Base-by-base conservation (phyloP, 2,888 invertebrate genomes). In the Argynnis bischoffii region DNA sequence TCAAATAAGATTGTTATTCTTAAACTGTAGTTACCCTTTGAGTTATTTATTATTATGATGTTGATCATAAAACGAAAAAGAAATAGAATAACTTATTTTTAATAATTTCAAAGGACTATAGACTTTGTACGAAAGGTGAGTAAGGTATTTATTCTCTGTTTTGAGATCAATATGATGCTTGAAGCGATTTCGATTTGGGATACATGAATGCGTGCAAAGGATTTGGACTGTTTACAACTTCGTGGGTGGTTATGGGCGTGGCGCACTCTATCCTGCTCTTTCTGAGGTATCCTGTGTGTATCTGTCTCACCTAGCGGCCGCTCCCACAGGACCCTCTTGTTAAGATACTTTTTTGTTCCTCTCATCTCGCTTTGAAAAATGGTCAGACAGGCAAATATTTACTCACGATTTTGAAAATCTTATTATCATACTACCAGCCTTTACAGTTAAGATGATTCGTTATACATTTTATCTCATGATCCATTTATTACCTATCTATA, bases 211-310 rank as follows among this genome's bases (percentile, higher is more conserved):
- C 91, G 88, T 90, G 90, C 91, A 90, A 90, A 90, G 90, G 92
- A 91, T 92, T 92, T 91, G 86, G 90, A 89, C 91, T 91, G 90
- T 91, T 92, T 90, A 92, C 85, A 89, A 84, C 92, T 87, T 89
- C 92, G 92, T 92, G 92, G 92, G 92, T 92, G 92, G 92, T 85
- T 90, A 84, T 89, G 89, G 92, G 92, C 92, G 92, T 88, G 91
- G 89, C 90, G 79, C 77, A 70, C 72, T 76, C 78, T 74, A 73
- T 88, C 88, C 78, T 78, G 73, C 75, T 90, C 81, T 48, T 72
- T 72, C 84, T 57, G 70, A 51, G 53, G 64, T 53, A 50, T 55
- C 61, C 73, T 74, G 60, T 69, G 74, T 83, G 84, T 81, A 50
- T 78, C 80, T 74, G 70, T 88, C 82, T 87, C 90, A 78, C 18